Percentiles rank a stretch among this genome's conserved stretches.
Evolutionary conservation across 2,113 vertebrate genomes (phyloP).

Genomic region (Meriones unguiculatus): DNA sequence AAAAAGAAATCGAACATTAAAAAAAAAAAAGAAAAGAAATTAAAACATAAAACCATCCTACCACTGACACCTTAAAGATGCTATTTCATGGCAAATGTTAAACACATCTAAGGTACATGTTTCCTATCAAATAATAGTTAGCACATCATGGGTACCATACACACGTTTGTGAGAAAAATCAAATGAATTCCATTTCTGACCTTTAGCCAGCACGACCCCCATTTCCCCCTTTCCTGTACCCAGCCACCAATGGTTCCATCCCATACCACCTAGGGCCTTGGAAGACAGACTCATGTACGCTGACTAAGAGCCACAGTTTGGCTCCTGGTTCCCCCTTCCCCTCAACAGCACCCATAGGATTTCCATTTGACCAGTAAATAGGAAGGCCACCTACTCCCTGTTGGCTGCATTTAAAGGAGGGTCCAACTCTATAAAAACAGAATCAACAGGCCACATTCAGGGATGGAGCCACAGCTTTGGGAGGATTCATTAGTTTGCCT

Average conservation of each 20-base stretch:
- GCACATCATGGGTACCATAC: background rate
- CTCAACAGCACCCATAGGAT: background rate
- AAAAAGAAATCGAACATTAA: background rate
- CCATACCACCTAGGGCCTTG: too few species aligned
- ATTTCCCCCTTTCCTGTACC: background rate
- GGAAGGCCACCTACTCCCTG: background rate
- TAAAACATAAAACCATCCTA: conserved; percentile 46
- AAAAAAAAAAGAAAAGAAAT: background rate
- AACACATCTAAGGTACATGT: background rate
- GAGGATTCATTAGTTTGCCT: background rate
- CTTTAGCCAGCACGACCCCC: background rate
- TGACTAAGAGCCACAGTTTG: background rate
- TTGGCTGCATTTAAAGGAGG: background rate
- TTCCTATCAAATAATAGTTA: conserved; percentile 52
- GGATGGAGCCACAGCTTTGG: background rate
- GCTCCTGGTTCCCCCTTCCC: background rate
- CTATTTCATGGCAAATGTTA: conserved; percentile 2
- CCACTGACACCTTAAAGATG: background rate
- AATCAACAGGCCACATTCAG: background rate
- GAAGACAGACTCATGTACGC: background rate
- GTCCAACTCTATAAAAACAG: background rate
- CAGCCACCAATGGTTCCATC: background rate
- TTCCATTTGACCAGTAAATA: background rate
- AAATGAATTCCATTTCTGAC: background rate
- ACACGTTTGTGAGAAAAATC: conserved; percentile 15